Evolutionary conservation across 2,113 vertebrate genomes (phyloP), one percentile per base, ranked within the genome.

Genomic region (Psittacula cyanocephala): DNA sequence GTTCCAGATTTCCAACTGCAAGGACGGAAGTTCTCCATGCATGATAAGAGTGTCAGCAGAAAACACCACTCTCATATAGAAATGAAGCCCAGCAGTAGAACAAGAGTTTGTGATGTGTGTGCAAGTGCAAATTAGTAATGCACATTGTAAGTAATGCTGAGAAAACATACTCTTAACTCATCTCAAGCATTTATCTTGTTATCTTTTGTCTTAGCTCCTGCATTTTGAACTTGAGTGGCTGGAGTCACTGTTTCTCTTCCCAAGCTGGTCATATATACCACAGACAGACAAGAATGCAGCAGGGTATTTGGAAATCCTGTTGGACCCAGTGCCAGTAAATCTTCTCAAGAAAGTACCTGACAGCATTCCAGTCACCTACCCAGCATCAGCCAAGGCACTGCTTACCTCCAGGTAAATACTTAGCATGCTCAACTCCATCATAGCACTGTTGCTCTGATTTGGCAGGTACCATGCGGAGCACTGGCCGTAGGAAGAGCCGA

Each of bases 231-330:
- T 97, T 39, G 81, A 92, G 23, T 99, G 98, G 98, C 76, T 98
- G 37, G 64, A 96, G 22, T 88, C 74, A 4, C 94, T 98, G 4
- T 91, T 98, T 85, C 95, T 99, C 50, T 98, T 99, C 47, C 98
- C 98, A 25, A 97, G 98, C 76, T 99, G 99, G 99, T 98, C 98
- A 67, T 99, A 98, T 64, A 98, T 99, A 91, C 98, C 98, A 89
- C 96, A 84, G 41, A 83, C 49, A 44, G 93, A 81, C 23, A 70
- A 52, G 46, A 52, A 41, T 1, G 17, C 84, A 27, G 59, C 35
- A 6, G 93, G 98, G 6, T 97, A 96, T 5, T 7, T 99, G 86
- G 99, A 99, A 96, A 95, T 99, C 70, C 89, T 98, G 81, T 89
- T 91, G 27, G 91, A 97, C 53, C 98, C 98, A 22, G 55, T 98